These are phyloP conservation scores for Sminthurides bifidus DNA, from an alignment of 1,140 invertebrate species.

Conservation along the genomic window DNA sequence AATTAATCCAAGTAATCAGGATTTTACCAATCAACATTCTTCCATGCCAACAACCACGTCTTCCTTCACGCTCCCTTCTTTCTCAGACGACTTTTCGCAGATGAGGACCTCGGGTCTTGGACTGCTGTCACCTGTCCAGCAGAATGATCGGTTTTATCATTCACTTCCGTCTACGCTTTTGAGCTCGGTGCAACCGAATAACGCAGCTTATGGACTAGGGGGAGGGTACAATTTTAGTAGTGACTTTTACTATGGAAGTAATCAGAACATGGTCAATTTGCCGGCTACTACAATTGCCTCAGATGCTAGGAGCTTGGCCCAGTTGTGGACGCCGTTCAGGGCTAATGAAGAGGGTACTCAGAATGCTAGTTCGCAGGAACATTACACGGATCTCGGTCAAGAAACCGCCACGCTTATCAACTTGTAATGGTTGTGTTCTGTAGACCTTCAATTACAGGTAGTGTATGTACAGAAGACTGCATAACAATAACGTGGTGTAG, in stretches of 20 bases:
- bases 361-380: background rate
- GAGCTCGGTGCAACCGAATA: background rate
- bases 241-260: background rate
- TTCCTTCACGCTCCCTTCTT: no score
- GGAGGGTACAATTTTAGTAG: background rate
- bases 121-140: background rate
- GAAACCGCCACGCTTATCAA: constrained; percentile 21
- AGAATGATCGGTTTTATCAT: background rate
- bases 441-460: background rate
- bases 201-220: background rate
- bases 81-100: no score
- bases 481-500: background rate
- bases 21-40: no score
- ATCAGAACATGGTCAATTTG: background rate
- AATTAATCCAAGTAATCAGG: constrained; percentile 2
- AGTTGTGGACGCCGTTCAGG: constrained; percentile 16
- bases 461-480: background rate
- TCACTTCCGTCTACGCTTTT: no score
- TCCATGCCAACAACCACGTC: no score
- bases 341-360: constrained; percentile 2
- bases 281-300: background rate
- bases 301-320: background rate
- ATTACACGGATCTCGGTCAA: constrained; percentile 14
- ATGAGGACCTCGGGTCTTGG: no score
- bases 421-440: constrained; percentile 9